These are phyloP conservation scores for Hymenochirus boettgeri DNA, from an alignment of 2,113 vertebrate species.

Conservation along the genomic window DNA sequence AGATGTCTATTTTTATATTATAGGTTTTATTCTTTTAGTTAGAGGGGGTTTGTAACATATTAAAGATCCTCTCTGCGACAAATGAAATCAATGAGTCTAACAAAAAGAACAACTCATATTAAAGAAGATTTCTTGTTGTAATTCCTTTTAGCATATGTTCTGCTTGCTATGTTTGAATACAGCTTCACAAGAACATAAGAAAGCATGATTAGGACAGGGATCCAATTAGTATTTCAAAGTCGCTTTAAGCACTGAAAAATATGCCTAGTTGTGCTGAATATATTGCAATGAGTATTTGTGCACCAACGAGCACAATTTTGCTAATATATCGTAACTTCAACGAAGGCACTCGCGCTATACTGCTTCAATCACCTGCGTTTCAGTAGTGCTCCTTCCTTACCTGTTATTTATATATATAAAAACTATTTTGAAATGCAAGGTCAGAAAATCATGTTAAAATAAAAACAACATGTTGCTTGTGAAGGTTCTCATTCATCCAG, in stretches of 20 bases:
- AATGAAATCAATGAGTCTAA: constrained; percentile 15
- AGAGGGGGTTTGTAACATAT: constrained; percentile 11
- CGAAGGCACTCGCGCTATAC: too few relatives aligned
- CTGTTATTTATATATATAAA: too few relatives aligned
- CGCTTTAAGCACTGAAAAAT: constrained; percentile 54
- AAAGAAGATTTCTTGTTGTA: constrained; percentile 37
- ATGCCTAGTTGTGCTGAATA: constrained; percentile 42
- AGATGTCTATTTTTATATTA: constrained; percentile 8
- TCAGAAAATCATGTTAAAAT: too few relatives aligned
- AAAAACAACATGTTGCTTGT: too few relatives aligned
- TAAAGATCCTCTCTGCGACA: background rate
- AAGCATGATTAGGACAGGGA: constrained; percentile 61
- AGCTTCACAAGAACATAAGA: constrained; percentile 56
- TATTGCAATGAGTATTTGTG: too few relatives aligned
- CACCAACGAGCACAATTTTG: too few relatives aligned
- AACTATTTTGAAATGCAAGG: too few relatives aligned
- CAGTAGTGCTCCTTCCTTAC: too few relatives aligned
- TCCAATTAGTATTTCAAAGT: constrained; percentile 60
- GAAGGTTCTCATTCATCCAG: too few relatives aligned
- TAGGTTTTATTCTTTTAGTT: constrained; percentile 10
- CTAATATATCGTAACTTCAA: too few relatives aligned
- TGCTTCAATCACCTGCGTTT: too few relatives aligned
- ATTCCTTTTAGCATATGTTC: constrained; percentile 29
- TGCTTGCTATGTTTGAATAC: constrained; percentile 46
- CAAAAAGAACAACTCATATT: constrained; percentile 12